phyloP scores from a whole-genome alignment of 1,140 invertebrate genomes.

The Carcinoscorpius rotundicauda region DNA sequence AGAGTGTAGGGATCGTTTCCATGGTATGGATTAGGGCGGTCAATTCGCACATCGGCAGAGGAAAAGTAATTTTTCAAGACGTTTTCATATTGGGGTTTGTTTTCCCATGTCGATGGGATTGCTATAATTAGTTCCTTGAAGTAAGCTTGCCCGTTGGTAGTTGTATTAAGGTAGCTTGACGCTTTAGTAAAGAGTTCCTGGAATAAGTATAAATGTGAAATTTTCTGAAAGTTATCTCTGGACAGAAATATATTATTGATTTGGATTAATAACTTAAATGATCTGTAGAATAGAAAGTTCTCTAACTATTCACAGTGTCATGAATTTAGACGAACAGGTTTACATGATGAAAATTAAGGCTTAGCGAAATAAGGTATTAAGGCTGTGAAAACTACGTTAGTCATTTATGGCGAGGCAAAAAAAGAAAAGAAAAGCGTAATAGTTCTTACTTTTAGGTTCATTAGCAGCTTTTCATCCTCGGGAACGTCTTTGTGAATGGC shows the following conservation, averaged over 20 bases:
- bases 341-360: too few species aligned
- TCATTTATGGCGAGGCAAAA: too few species aligned
- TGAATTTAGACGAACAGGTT: too few species aligned
- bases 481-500: slow-evolving; percentile 22
- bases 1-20: slow-evolving; percentile 30
- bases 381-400: too few species aligned
- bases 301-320: too few species aligned
- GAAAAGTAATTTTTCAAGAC: slow-evolving; percentile 12
- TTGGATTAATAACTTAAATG: too few species aligned
- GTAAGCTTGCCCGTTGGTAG: slow-evolving; percentile 29
- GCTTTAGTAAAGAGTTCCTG: slow-evolving; percentile 27
- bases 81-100: slow-evolving; percentile 8
- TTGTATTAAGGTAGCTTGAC: slow-evolving; percentile 26
- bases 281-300: too few species aligned
- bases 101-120: slow-evolving; percentile 29
- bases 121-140: slow-evolving; percentile 33
- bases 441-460: slow-evolving; percentile 22
- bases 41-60: slow-evolving; percentile 16
- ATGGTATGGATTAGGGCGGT: slow-evolving; percentile 19
- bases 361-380: too few species aligned
- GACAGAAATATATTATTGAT: too few species aligned
- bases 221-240: too few species aligned
- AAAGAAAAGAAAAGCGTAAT: background rate
- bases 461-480: slow-evolving; percentile 17
- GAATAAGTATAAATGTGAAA: background rate